Conservation (phyloP, 2,113 vertebrate genomes). For the Galemys pyrenaicus region DNA sequence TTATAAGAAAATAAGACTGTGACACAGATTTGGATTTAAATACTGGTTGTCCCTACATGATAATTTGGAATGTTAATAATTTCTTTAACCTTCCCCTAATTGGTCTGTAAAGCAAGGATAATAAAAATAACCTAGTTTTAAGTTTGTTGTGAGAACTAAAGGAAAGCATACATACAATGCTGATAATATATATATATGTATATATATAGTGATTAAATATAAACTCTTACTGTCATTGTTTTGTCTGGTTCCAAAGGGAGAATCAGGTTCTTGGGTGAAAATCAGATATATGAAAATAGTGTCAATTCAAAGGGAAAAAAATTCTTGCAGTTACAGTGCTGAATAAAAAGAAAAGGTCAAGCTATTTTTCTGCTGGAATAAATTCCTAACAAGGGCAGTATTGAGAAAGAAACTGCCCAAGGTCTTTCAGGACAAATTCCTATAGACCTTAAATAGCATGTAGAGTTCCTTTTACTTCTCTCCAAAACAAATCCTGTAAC, state of each 20-base stretch:
- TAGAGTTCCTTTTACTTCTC: not conserved
- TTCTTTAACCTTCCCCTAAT: not conserved
- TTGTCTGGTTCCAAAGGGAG: not conserved
- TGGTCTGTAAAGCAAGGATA: not conserved
- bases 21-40: not conserved
- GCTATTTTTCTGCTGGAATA: conserved; percentile 7
- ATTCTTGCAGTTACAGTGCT: not conserved
- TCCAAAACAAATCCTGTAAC: not conserved
- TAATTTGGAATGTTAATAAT: not conserved
- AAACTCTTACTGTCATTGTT: not conserved
- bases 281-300: not conserved
- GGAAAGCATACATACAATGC: not conserved
- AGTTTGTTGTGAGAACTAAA: not conserved
- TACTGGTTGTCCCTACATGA: not conserved
- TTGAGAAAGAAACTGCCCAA: not conserved
- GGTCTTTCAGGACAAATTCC: not conserved
- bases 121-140: not conserved
- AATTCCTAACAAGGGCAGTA: not conserved
- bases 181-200: too few relatives aligned
- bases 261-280: not conserved
- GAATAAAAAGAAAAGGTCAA: not conserved
- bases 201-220: not conserved
- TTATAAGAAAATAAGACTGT: not conserved
- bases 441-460: not conserved
- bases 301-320: not conserved